Evolutionary conservation across 2,797 vertebrate genomes (phyloP).

Genomic region (Platyrinchus mystaceus): DNA sequence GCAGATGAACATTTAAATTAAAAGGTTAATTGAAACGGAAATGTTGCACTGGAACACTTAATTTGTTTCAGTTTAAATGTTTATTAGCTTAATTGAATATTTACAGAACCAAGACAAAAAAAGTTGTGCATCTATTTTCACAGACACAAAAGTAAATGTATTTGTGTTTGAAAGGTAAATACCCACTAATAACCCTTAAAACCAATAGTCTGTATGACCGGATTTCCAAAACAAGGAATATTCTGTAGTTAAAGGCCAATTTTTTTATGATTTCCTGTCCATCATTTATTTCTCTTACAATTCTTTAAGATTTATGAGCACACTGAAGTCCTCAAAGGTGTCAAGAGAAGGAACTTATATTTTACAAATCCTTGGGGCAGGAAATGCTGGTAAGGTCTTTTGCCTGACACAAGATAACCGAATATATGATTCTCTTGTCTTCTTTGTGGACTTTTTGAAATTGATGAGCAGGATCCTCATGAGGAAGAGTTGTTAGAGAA

Average conservation of each 20-base stretch:
- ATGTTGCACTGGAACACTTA: not conserved
- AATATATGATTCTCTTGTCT: not conserved
- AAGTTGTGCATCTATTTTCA: not conserved
- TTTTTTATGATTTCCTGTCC: not conserved
- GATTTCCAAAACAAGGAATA: not conserved
- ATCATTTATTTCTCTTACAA: not conserved
- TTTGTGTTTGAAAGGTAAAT: not conserved
- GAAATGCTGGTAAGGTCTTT: not conserved
- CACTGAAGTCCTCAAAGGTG: not conserved
- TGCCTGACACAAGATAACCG: not conserved
- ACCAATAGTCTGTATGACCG: not conserved
- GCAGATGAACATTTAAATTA: constrained; percentile 47
- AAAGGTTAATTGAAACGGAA: constrained; percentile 57
- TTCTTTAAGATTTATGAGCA: not conserved
- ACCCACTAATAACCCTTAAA: not conserved
- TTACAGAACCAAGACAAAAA: constrained; percentile 15
- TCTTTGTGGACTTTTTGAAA: not conserved
- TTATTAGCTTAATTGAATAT: constrained; percentile 37
- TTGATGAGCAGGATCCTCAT: not conserved
- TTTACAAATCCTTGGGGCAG: not conserved
- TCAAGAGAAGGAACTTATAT: not conserved
- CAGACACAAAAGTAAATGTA: not conserved
- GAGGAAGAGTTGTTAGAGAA: not conserved
- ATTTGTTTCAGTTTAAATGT: constrained; percentile 43
- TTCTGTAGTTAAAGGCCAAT: not conserved